phyloP scores from a whole-genome alignment of 2,113 vertebrate species.

The Colius striatus region DNA sequence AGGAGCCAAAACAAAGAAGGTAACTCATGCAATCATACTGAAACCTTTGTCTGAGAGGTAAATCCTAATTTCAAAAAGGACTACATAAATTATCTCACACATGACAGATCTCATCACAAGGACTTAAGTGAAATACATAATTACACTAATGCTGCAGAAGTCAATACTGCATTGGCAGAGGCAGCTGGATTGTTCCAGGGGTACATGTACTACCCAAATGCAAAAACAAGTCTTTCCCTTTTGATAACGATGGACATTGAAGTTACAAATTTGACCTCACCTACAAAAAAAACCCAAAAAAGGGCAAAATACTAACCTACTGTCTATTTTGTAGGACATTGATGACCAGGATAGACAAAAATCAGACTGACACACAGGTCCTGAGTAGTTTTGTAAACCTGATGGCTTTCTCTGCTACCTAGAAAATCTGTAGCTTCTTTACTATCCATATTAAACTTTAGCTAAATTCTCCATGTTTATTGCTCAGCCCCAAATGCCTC shows the following conservation, averaged over 20 bases:
- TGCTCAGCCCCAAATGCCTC: background rate
- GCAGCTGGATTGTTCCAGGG: background rate
- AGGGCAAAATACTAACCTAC: background rate
- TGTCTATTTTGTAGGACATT: background rate
- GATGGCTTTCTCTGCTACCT: background rate
- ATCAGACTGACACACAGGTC: accelerated
- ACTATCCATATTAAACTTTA: background rate
- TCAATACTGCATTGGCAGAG: background rate
- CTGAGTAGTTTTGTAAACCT: background rate
- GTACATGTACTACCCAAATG: background rate
- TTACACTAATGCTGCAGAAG: background rate
- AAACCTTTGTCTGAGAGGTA: background rate
- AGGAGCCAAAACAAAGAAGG: background rate
- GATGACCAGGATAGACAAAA: background rate
- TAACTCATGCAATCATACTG: background rate
- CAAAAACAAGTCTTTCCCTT: background rate
- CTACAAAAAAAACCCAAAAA: background rate
- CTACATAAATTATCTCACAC: background rate
- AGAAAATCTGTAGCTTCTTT: background rate
- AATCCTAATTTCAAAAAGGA: background rate
- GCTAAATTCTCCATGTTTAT: background rate
- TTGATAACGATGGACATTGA: background rate
- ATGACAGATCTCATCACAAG: background rate
- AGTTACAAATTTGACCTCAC: background rate
- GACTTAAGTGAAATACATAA: background rate